Percentiles rank a stretch among this genome's conserved stretches.
These are phyloP conservation scores for Heteromyza rotundicornis DNA, from an alignment of 2,888 invertebrate species.

Conservation along the genomic window DNA sequence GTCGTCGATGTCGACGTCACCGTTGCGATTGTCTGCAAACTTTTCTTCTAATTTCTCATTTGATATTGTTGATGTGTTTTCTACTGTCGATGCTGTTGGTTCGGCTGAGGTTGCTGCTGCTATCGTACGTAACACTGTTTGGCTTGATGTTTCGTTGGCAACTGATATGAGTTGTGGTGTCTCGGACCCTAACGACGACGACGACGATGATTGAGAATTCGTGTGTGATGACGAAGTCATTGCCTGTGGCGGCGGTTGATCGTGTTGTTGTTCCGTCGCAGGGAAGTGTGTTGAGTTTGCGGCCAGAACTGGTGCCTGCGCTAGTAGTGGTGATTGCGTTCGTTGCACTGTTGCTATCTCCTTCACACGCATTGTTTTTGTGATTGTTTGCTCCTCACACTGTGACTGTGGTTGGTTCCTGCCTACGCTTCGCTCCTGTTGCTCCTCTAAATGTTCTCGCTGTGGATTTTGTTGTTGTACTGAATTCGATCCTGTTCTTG, in stretches of 20 bases:
- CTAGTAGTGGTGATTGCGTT: not conserved
- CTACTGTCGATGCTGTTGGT: slow-evolving; percentile 26
- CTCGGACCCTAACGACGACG: slow-evolving; percentile 48
- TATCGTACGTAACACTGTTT: slow-evolving; percentile 48
- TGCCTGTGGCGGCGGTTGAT: slow-evolving; percentile 28
- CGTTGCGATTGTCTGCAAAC: slow-evolving; percentile 30
- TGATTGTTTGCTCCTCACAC: not conserved
- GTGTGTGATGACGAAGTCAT: slow-evolving; percentile 34
- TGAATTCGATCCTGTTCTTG: slow-evolving; percentile 14
- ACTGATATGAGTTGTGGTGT: slow-evolving; percentile 57
- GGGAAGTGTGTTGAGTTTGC: slow-evolving; percentile 14
- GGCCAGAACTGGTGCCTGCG: not conserved
- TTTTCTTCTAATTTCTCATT: slow-evolving; percentile 26
- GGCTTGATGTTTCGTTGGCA: slow-evolving; percentile 59
- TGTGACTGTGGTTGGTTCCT: not conserved
- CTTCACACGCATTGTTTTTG: not conserved
- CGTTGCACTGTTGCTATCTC: not conserved
- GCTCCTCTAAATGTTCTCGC: not conserved
- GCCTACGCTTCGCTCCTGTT: not conserved
- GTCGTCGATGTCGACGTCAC: slow-evolving; percentile 28
- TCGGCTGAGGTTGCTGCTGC: slow-evolving; percentile 18
- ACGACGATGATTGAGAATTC: slow-evolving; percentile 46
- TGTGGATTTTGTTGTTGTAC: no score
- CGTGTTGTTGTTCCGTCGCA: no score
- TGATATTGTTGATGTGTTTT: slow-evolving; percentile 29